Conservation (phyloP, 2,113 vertebrate genomes). For the Vidua chalybeata region DNA sequence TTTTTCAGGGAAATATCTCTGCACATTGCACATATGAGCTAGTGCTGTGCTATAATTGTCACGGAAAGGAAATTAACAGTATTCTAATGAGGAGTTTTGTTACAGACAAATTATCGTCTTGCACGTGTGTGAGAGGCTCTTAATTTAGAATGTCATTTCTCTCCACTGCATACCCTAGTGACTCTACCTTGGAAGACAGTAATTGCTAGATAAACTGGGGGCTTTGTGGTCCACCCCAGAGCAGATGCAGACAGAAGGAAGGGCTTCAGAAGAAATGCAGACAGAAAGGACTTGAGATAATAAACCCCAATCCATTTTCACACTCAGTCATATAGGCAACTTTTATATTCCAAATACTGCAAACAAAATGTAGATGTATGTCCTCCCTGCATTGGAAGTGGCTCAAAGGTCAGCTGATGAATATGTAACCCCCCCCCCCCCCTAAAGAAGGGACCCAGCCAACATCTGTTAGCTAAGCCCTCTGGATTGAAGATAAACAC, state of each 20-base stretch:
- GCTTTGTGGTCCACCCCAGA: conserved; percentile 41
- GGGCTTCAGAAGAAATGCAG: background rate
- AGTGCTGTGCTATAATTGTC: conserved; percentile 43
- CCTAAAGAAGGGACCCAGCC: background rate
- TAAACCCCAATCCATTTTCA: background rate
- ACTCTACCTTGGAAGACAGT: conserved; percentile 64
- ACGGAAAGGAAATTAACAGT: conserved; percentile 72
- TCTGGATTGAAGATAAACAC: background rate
- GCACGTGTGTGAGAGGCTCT: conserved; percentile 61
- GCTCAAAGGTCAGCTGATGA: conserved; percentile 49
- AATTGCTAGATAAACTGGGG: conserved; percentile 58
- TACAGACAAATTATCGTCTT: conserved; percentile 70
- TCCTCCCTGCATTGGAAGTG: background rate
- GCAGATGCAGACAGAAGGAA: conserved; percentile 35
- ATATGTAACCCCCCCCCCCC: background rate
- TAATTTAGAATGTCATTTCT: conserved; percentile 71
- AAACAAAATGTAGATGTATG: background rate
- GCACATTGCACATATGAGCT: conserved; percentile 49
- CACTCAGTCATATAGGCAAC: background rate
- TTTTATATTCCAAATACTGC: background rate
- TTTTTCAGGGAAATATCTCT: conserved; percentile 13
- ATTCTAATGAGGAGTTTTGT: conserved; percentile 75
- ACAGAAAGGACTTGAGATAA: background rate
- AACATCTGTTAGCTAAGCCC: conserved; percentile 39
- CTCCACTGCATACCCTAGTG: conserved; percentile 51